A percentile compares a stretch with the other conserved stretches of the same genome.
Evolutionary conservation across 2,113 vertebrate genomes (phyloP).

Genomic region (Ptilonorhynchus violaceus): DNA sequence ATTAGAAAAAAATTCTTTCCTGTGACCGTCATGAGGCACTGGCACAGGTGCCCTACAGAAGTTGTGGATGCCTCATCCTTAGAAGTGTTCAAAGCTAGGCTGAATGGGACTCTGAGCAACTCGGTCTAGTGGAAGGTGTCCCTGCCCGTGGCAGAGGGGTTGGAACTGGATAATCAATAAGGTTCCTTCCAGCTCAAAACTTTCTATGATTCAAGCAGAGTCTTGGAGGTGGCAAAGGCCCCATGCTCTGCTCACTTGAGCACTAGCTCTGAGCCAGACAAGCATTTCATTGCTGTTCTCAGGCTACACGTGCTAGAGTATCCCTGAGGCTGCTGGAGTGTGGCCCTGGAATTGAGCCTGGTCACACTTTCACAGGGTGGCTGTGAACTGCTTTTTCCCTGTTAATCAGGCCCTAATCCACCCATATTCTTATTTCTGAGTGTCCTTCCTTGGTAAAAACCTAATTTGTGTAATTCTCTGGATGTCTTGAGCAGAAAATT

Average conservation of each 20-base stretch:
- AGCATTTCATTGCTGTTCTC: not conserved
- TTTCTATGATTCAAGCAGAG: not conserved
- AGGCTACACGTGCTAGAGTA: accelerated
- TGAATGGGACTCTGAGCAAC: not conserved
- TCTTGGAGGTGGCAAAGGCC: not conserved
- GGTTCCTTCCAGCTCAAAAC: not conserved
- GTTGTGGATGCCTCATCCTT: not conserved
- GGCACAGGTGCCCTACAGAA: not conserved
- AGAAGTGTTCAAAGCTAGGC: not conserved
- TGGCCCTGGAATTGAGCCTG: not conserved
- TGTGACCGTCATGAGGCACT: not conserved
- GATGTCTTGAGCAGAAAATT: not conserved
- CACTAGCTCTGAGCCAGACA: not conserved
- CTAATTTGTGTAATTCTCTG: not conserved
- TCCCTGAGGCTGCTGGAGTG: not conserved
- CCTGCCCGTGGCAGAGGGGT: accelerated
- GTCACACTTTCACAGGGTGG: not conserved
- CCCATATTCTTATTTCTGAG: not conserved
- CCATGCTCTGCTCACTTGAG: not conserved
- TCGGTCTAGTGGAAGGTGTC: not conserved
- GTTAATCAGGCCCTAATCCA: not conserved
- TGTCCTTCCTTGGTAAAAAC: not conserved
- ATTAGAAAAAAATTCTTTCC: not conserved
- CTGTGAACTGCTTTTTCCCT: not conserved
- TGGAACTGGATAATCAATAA: not conserved